Conservation (phyloP, 2,888 invertebrate genomes). For the Sipha maydis region DNA sequence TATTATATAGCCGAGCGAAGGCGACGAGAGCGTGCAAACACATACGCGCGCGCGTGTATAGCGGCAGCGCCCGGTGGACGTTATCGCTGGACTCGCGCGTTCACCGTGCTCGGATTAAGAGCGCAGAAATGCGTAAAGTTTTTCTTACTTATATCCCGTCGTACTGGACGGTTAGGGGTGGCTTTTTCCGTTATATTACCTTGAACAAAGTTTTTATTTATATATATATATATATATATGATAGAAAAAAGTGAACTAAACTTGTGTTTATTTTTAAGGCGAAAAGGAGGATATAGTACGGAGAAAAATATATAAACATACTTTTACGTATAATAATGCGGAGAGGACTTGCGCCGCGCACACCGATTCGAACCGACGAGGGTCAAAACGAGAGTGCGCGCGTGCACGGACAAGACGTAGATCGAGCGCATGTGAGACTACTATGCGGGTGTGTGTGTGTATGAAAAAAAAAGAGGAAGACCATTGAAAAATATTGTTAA, state of each 20-base stretch:
- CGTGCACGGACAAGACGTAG: background rate
- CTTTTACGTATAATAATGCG: no score
- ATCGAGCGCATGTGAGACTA: background rate
- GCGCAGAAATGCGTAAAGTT: background rate
- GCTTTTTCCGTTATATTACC: background rate
- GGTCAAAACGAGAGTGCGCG: background rate
- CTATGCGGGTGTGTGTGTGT: background rate
- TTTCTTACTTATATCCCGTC: background rate
- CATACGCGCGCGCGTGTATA: background rate
- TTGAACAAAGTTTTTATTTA: background rate
- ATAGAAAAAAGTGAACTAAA: background rate
- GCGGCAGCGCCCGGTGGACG: background rate
- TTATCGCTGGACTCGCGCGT: conserved; percentile 4
- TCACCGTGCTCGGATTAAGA: background rate
- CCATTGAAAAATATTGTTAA: conserved; percentile 59
- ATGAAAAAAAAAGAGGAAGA: conserved; percentile 16
- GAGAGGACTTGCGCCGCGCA: background rate
- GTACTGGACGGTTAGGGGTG: background rate
- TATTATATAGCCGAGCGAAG: background rate
- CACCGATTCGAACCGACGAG: background rate
- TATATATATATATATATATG: background rate
- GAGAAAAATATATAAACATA: background rate
- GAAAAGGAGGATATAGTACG: background rate
- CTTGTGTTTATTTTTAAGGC: background rate
- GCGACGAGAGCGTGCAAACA: background rate